A percentile compares a stretch with the other conserved stretches of the same genome.
Conservation (phyloP, 1,140 invertebrate species). For the Euwallacea similis region DNA sequence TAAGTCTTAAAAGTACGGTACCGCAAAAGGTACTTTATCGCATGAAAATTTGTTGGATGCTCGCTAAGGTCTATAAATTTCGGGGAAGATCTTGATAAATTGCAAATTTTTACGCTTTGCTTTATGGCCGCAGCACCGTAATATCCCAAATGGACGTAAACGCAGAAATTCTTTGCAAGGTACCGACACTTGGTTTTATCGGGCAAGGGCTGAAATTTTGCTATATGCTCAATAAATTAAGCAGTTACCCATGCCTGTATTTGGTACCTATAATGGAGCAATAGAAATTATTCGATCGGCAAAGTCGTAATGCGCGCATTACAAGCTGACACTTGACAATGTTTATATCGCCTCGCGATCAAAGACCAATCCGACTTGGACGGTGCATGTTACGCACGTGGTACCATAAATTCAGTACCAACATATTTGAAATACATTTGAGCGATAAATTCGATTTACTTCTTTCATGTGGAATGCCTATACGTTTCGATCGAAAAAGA, state of each 20-base stretch:
- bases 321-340: slow-evolving; percentile 43
- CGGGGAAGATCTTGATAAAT: slow-evolving; percentile 24
- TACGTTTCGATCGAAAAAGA: too few species aligned
- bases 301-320: slow-evolving; percentile 45
- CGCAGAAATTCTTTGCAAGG: slow-evolving; percentile 21
- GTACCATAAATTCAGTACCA: slow-evolving; percentile 4
- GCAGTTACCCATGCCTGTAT: background rate
- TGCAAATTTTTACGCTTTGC: slow-evolving; percentile 31
- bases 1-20: slow-evolving; percentile 35
- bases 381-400: slow-evolving; percentile 12
- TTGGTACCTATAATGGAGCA: slow-evolving; percentile 18
- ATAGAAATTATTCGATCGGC: slow-evolving; percentile 38
- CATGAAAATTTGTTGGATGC: slow-evolving; percentile 35
- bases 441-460: too few species aligned
- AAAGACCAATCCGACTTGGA: slow-evolving; percentile 38
- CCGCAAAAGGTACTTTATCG: slow-evolving; percentile 31
- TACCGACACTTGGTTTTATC: background rate
- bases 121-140: slow-evolving; percentile 14
- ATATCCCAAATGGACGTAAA: slow-evolving; percentile 20
- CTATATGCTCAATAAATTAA: background rate
- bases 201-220: background rate
- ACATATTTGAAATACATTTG: slow-evolving; percentile 8
- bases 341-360: slow-evolving; percentile 46
- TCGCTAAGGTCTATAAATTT: slow-evolving; percentile 32
- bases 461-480: too few species aligned